phyloP scores from a whole-genome alignment of 1,140 invertebrate species.

The Gryon sp. region DNA sequence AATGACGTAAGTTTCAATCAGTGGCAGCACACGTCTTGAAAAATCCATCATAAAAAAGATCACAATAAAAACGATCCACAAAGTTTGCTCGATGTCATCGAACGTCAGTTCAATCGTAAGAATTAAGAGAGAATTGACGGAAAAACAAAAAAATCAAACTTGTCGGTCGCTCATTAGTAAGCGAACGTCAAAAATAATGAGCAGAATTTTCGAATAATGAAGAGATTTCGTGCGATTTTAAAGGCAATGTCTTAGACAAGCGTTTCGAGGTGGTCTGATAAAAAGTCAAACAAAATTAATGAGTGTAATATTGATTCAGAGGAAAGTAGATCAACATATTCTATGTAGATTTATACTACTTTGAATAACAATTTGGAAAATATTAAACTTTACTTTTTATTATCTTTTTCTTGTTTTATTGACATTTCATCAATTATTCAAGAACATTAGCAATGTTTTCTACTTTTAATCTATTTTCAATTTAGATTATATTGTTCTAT shows the following conservation, averaged over 20 bases:
- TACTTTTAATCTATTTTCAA: no score
- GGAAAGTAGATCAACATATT: no score
- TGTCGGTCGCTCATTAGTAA: slow-evolving; percentile 22
- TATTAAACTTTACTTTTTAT: no score
- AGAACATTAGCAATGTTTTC: no score
- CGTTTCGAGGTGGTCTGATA: not conserved
- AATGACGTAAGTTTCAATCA: slow-evolving; percentile 39
- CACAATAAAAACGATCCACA: slow-evolving; percentile 11
- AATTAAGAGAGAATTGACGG: not conserved
- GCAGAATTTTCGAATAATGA: not conserved
- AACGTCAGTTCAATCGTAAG: slow-evolving; percentile 10
- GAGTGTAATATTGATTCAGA: no score
- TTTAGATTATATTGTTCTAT: no score
- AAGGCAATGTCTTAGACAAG: no score
- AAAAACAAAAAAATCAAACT: slow-evolving; percentile 11
- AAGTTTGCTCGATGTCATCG: slow-evolving; percentile 9
- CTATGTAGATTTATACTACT: no score
- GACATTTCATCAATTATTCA: no score
- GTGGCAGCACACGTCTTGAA: slow-evolving; percentile 5
- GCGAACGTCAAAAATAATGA: slow-evolving; percentile 25
- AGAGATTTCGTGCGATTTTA: not conserved
- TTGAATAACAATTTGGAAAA: no score
- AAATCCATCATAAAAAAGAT: slow-evolving; percentile 4
- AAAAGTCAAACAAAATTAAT: slow-evolving; percentile 4
- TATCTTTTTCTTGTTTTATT: no score